Base-by-base conservation (phyloP, 2,797 vertebrate genomes). In the Psittacula echo region DNA sequence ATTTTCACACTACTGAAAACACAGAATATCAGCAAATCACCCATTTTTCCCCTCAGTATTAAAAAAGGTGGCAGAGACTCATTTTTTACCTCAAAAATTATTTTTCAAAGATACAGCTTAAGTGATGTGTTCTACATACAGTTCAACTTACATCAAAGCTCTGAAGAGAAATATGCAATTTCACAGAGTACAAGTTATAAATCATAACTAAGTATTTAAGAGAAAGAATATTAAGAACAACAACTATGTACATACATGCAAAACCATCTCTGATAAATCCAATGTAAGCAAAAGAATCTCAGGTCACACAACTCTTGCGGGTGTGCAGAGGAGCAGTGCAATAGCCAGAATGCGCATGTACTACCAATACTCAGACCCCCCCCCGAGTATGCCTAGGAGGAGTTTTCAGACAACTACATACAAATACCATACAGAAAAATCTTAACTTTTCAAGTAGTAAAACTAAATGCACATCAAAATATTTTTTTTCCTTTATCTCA, bases 201-300 rank as follows among this genome's bases (percentile, higher is more conserved):
- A 78, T 29, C 39, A 48, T n/a, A 92, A 34, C 16, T 3, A 19
- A 85, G 23, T 22, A 68, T 26, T 76, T 61, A 80, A 68, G 29
- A 83, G 11, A 32, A 88, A 64, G 17, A 89, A 26, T 23, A 70
- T 16, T 58, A 67, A 73, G 67, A 87, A 30, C 16, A 91, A 72
- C 8, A 72, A 45, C 21, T 47, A 30, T 3, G 29, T 45, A 76
- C 5, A 48, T 65, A 87, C 68, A 89, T 80, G 81, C 24, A 95
- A 54, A 94, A 60, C 48, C 62, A 56, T 81, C 80, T 93, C 85
- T 85, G 66, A 83, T 82, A 89, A 87, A 93, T 85, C 26, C 85
- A 82, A 27, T 1, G 5, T 22, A 74, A 62, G 39, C 11, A 24
- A 27, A 64, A 68, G 17, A 84, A 53, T n/a, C 13, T 34, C 58